Evolutionary conservation across 2,888 invertebrate genomes (phyloP), one percentile per base, ranked within the genome.

Genomic region (Sipunculus nudus): DNA sequence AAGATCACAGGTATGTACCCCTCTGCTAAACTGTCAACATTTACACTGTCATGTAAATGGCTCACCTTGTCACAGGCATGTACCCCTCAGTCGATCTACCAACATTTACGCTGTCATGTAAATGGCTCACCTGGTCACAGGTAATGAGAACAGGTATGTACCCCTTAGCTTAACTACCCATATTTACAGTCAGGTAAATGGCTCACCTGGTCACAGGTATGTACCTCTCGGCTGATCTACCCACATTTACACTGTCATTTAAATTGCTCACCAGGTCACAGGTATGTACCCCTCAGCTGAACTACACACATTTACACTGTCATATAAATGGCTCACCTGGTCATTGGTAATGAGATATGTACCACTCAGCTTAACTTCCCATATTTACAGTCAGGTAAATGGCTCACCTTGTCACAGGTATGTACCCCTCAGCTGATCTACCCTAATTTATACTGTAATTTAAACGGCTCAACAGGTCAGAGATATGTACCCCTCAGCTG

Each of bases 251-350:
- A 2, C 76, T 88, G 23, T 84, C 85, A 4, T 87, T 87, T 58
- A 84, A 84, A 31, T 89, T 88, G 88, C 78, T 88, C 16, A 81
- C 82, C 41, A 74, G 79, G 50, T 65, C 77, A 58, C 82, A 84
- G 78, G 85, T 86, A 74, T 49, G 47, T 48, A 23, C 16, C n/a
- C 88, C 2, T 86, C 87, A 0, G 67, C 67, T 13, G 77, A 77
- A 10, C 82, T 86, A 13, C 88, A 88, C 21, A 75, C 78, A 53
- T 88, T 86, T 69, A 86, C 85, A 2, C 76, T 88, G 23, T 84
- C 85, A 4, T 87, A 87, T 58, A 84, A 84, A 31, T 89, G 88
- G 88, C 78, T 88, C n/a, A n/a, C n/a, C n/a, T n/a, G n/a, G n/a
- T n/a, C n/a, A n/a, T n/a, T n/a, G n/a, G n/a, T n/a, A n/a, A n/a